phyloP scores from a whole-genome alignment of 1,140 invertebrate genomes.

The Polypedilum vanderplanki region DNA sequence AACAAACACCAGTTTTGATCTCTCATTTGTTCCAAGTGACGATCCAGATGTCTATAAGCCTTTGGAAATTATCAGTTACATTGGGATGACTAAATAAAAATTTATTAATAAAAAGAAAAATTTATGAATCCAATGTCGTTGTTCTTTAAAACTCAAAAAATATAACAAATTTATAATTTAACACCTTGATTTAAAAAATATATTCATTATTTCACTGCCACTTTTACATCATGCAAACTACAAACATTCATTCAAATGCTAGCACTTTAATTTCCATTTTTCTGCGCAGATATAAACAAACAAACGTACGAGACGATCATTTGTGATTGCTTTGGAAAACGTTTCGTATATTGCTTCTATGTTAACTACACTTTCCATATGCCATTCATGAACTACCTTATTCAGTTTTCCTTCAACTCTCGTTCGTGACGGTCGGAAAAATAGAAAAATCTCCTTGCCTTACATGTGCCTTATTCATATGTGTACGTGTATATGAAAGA shows the following conservation, averaged over 20 bases:
- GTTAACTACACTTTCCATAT: not conserved
- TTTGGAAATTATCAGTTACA: not conserved
- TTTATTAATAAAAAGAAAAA: too few species aligned
- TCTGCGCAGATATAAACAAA: too few species aligned
- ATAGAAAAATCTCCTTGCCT: not conserved
- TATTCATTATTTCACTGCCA: too few species aligned
- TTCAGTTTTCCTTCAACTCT: slow-evolving; percentile 5
- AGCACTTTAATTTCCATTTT: too few species aligned
- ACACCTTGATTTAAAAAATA: too few species aligned
- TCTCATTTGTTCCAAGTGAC: not conserved
- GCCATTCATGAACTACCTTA: slow-evolving; percentile 2
- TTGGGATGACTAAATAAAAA: not conserved
- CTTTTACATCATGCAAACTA: too few species aligned
- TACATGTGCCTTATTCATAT: not conserved
- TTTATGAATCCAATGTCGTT: too few species aligned
- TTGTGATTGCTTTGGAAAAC: not conserved
- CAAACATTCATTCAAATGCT: too few species aligned
- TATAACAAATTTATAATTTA: too few species aligned
- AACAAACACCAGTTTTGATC: not conserved
- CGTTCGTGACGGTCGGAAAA: not conserved
- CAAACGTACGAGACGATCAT: not conserved
- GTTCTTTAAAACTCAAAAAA: too few species aligned
- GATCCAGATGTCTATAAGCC: not conserved
- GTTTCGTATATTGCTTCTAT: not conserved
- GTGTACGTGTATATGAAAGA: too few species aligned